Conservation (phyloP, 2,113 vertebrate species). For the Rhinolophus sinicus region DNA sequence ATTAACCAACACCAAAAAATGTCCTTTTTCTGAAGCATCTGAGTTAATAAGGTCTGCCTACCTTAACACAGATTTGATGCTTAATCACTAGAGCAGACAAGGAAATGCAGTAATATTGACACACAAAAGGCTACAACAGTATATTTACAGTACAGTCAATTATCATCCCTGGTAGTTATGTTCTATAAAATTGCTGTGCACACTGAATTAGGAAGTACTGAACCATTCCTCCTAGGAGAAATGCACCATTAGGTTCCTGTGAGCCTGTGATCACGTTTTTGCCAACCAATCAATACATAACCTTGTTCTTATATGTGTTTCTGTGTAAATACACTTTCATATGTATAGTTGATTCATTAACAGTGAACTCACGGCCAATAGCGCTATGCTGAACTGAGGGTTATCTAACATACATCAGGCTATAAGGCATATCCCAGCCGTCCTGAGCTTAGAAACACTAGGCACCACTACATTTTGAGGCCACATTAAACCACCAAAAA, state of each 20-base stretch:
- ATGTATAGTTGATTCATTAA: not conserved
- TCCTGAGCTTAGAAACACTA: not conserved
- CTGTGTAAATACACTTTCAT: not conserved
- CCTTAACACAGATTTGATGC: not conserved
- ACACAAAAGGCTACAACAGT: not conserved
- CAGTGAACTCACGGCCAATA: not conserved
- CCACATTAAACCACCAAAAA: not conserved
- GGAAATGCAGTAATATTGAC: not conserved
- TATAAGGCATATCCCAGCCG: not conserved
- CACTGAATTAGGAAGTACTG: not conserved
- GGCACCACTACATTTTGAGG: not conserved
- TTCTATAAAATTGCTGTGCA: not conserved
- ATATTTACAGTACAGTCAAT: not conserved
- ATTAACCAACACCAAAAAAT: not conserved
- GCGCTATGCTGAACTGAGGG: not conserved
- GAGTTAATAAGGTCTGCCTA: not conserved
- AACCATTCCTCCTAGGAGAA: not conserved
- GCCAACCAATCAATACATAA: not conserved
- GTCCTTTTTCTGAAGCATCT: not conserved
- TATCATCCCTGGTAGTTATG: not conserved
- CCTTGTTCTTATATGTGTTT: not conserved
- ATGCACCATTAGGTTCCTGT: not conserved
- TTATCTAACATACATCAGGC: not conserved
- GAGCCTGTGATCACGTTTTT: not conserved
- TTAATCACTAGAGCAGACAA: not conserved